Conservation (phyloP, 53 echinoderm and acorn worm genomes). For the Echinometra lucunter region DNA sequence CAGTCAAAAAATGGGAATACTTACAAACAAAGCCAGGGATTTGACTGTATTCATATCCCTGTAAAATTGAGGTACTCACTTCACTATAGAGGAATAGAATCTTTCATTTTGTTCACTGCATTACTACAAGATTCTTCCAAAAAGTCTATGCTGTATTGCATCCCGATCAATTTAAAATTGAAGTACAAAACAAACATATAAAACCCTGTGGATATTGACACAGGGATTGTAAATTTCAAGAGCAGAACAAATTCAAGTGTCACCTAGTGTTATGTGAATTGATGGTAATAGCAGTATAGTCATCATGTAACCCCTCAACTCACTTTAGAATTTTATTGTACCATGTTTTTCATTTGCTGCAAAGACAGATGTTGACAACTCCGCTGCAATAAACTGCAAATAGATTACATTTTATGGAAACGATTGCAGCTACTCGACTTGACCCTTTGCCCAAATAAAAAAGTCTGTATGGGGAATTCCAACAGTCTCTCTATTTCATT, state of each 20-base stretch:
- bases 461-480: background rate
- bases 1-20: no score
- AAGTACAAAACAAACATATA: background rate
- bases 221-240: constrained; percentile 29
- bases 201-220: background rate
- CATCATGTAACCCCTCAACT: background rate
- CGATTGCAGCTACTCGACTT: background rate
- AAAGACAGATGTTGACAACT: background rate
- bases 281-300: background rate
- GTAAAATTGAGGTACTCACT: background rate
- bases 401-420: background rate
- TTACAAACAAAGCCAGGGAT: no score
- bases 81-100: background rate
- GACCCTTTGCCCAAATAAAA: background rate
- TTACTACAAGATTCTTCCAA: background rate
- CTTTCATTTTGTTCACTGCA: background rate
- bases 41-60: no score
- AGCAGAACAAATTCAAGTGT: background rate
- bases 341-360: background rate
- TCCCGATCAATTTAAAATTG: background rate
- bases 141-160: background rate
- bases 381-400: background rate
- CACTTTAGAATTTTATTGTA: background rate
- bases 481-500: background rate
- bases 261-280: background rate